phyloP scores from a whole-genome alignment of 2,113 vertebrate genomes.

The Dasyurus viverrinus region DNA sequence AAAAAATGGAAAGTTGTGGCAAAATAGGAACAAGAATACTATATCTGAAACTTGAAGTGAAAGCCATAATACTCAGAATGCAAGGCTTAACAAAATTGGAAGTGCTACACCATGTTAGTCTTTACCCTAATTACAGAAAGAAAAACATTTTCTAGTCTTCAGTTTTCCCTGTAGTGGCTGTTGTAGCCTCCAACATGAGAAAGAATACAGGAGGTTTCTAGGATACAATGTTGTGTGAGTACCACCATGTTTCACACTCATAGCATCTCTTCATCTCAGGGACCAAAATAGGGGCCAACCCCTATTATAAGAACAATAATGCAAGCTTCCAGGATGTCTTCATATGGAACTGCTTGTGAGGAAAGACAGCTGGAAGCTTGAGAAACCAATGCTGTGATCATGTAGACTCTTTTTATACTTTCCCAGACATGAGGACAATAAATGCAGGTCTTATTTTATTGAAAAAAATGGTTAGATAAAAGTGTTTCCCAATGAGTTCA shows the following conservation, averaged over 20 bases:
- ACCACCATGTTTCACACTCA: background rate
- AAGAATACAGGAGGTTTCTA: background rate
- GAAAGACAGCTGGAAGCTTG: background rate
- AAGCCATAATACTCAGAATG: too few species aligned
- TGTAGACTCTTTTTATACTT: conserved; percentile 6
- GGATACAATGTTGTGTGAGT: too few species aligned
- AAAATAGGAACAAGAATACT: too few species aligned
- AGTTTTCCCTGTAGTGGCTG: background rate
- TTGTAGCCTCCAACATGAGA: background rate
- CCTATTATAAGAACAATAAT: too few species aligned
- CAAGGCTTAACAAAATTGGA: too few species aligned
- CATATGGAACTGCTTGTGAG: background rate
- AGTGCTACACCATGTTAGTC: too few species aligned
- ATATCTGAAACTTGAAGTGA: too few species aligned
- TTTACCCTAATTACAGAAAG: too few species aligned
- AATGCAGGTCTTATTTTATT: conserved; percentile 22
- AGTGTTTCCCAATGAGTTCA: conserved; percentile 44
- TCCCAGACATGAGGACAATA: background rate
- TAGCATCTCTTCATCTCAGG: background rate
- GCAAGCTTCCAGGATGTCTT: background rate
- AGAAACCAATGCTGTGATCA: background rate
- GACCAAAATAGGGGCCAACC: background rate
- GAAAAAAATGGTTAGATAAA: conserved; percentile 32
- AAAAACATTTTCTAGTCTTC: background rate
- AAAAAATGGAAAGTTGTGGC: too few species aligned